Conservation (phyloP, 2,113 vertebrate species). For the Reinhardtius hippoglossoides region DNA sequence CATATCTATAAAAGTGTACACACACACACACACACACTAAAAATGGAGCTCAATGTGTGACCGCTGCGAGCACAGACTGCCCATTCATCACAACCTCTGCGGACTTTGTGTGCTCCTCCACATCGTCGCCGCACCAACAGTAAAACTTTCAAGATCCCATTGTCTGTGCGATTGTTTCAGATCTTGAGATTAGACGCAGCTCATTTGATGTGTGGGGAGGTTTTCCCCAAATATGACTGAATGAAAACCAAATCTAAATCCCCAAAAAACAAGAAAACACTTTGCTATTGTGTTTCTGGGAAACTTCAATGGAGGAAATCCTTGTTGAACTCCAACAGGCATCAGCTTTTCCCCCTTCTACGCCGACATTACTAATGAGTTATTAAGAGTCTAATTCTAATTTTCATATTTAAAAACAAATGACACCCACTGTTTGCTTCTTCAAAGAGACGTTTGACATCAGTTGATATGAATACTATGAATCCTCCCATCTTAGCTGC, state of each 20-base stretch:
- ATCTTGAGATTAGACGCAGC: background rate
- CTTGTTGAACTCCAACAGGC: background rate
- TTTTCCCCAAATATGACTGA: background rate
- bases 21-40: conserved; percentile 21
- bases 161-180: background rate
- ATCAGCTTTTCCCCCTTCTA: background rate
- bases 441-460: conserved; percentile 17
- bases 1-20: background rate
- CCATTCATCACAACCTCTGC: conserved; percentile 42
- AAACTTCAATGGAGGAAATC: background rate
- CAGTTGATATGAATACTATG: conserved; percentile 21
- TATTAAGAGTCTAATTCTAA: background rate
- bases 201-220: background rate
- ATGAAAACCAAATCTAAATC: too few species aligned
- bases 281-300: background rate
- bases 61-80: conserved; percentile 33
- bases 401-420: background rate
- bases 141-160: background rate
- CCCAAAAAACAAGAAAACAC: background rate
- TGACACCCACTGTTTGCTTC: background rate
- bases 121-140: background rate
- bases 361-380: background rate
- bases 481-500: conserved; percentile 6
- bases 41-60: conserved; percentile 43
- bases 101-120: conserved; percentile 8